A percentile compares a stretch with the other conserved stretches of the same genome.
These are phyloP conservation scores for Sardina pilchardus DNA, from an alignment of 2,113 vertebrate genomes.

Conservation along the genomic window DNA sequence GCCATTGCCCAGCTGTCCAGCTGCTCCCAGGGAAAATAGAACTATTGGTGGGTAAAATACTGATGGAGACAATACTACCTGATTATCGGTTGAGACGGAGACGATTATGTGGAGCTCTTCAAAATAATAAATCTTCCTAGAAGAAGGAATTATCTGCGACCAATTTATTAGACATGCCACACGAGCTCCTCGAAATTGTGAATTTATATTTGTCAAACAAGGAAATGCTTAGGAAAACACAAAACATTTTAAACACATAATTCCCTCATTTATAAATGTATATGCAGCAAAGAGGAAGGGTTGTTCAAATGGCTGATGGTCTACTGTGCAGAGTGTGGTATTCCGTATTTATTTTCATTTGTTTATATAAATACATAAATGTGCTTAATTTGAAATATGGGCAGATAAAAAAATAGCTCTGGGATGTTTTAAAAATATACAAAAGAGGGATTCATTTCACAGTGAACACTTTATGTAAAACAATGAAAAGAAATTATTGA, in stretches of 20 bases:
- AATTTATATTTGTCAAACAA: background rate
- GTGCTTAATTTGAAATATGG: slow-evolving; percentile 15
- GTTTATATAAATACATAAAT: slow-evolving; percentile 14
- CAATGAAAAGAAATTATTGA: slow-evolving; percentile 5
- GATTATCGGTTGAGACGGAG: background rate
- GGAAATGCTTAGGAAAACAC: background rate
- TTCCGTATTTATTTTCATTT: background rate
- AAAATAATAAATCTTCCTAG: background rate
- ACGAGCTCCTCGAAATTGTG: too few species aligned
- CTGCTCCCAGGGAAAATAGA: background rate
- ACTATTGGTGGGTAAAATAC: background rate
- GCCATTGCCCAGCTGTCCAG: background rate
- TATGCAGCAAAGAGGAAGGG: background rate
- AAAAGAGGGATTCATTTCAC: background rate
- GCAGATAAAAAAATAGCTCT: background rate
- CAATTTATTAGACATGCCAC: background rate
- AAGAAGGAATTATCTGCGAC: background rate
- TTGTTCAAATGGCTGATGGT: background rate
- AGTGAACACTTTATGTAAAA: background rate
- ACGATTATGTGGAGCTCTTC: background rate
- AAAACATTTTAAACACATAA: background rate
- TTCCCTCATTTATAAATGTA: background rate
- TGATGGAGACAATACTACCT: background rate
- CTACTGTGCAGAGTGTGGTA: slow-evolving; percentile 1
- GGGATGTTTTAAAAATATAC: slow-evolving; percentile 2